Evolutionary conservation across 2,888 invertebrate genomes (phyloP).

Genomic region (Bombylius discolor): DNA sequence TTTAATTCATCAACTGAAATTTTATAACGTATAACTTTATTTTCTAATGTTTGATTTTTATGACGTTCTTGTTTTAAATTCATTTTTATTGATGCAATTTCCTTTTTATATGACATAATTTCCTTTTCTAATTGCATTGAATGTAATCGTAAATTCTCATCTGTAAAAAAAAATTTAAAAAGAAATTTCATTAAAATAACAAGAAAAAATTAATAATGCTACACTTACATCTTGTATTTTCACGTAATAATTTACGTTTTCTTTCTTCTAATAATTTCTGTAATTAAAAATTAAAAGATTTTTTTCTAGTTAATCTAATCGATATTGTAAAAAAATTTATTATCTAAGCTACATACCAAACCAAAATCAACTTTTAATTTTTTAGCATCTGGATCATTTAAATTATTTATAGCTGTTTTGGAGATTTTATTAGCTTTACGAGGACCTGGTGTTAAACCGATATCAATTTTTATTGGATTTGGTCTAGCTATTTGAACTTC

Average conservation of each 20-base stretch:
- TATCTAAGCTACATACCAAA: constrained; percentile 57
- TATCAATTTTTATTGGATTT: constrained; percentile 44
- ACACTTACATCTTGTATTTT: constrained; percentile 48
- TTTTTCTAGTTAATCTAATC: constrained; percentile 52
- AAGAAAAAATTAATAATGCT: neutral
- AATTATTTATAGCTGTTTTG: constrained; percentile 42
- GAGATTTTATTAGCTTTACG: constrained; percentile 62
- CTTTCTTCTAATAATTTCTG: constrained; percentile 56
- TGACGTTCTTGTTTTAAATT: constrained; percentile 55
- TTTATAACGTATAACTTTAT: constrained; percentile 52
- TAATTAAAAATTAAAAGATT: constrained; percentile 49
- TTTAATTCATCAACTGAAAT: constrained; percentile 46
- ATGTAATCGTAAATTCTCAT: constrained; percentile 49
- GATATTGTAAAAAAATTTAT: constrained; percentile 62
- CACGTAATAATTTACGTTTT: constrained; percentile 47
- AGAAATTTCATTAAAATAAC: constrained; percentile 1
- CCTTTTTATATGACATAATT: constrained; percentile 50
- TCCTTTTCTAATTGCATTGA: constrained; percentile 59
- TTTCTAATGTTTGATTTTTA: constrained; percentile 50
- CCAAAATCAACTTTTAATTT: constrained; percentile 45
- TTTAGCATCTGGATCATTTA: constrained; percentile 32
- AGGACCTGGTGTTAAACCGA: constrained; percentile 63
- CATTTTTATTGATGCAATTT: constrained; percentile 51
- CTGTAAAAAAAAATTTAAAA: constrained; percentile 29
- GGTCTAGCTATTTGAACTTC: constrained; percentile 76